phyloP scores from a whole-genome alignment of 2,888 invertebrate genomes.

The Hoplodrina ambigua region DNA sequence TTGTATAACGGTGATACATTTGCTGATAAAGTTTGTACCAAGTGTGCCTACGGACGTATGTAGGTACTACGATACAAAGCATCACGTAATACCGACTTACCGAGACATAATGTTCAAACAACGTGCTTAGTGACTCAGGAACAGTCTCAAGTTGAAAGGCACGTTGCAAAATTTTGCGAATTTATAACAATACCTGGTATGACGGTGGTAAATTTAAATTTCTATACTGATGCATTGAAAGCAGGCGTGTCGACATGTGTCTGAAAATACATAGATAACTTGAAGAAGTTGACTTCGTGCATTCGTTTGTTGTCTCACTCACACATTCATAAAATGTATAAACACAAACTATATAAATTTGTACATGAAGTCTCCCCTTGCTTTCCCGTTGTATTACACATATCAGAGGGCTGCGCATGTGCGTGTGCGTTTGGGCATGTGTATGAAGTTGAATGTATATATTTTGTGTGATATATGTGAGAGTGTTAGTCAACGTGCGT shows the following conservation, averaged over 20 bases:
- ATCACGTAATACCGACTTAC: constrained; percentile 32
- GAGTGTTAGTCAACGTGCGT: constrained; percentile 60
- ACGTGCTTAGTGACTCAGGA: constrained; percentile 41
- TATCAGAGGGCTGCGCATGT: constrained; percentile 1
- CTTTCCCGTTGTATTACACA: not conserved
- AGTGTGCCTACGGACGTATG: constrained; percentile 1
- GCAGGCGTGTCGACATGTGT: constrained; percentile 18
- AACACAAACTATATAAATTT: not conserved
- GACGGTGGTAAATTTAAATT: constrained; percentile 1
- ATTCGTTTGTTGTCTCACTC: not conserved
- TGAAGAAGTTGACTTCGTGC: not conserved
- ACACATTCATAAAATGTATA: not conserved
- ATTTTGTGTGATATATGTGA: constrained; percentile 19
- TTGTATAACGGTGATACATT: constrained; percentile 31
- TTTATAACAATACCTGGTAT: constrained; percentile 19
- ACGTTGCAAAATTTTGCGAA: constrained; percentile 38
- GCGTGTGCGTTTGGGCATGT: constrained; percentile 11
- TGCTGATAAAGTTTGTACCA: constrained; percentile 21
- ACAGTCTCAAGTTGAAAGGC: constrained; percentile 26
- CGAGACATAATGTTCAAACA: constrained; percentile 24
- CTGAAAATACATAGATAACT: constrained; percentile 6
- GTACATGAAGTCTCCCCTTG: not conserved
- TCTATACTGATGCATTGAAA: constrained; percentile 10
- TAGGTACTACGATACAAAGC: not conserved
- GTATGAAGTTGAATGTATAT: constrained; percentile 8